Evolutionary conservation across 2,797 vertebrate species (phyloP).

Genomic region (Phrynocephalus forsythii): DNA sequence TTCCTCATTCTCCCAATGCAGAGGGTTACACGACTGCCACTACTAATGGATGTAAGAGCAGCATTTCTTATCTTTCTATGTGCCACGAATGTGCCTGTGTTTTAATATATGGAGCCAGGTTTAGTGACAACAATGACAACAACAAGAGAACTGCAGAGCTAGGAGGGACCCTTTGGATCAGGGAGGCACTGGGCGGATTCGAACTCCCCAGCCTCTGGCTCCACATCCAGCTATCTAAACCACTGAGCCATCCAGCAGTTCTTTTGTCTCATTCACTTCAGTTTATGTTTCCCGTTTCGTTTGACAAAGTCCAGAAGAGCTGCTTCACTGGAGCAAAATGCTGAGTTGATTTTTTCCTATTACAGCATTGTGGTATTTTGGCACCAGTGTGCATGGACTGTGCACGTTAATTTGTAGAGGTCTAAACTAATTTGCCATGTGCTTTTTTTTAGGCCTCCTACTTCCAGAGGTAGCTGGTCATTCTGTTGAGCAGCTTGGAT

Average conservation of each 20-base stretch:
- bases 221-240: too few species aligned
- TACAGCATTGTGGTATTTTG: neutral
- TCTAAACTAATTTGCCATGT: neutral
- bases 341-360: neutral
- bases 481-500: neutral
- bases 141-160: too few species aligned
- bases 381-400: neutral
- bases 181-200: too few species aligned
- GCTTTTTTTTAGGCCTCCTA: neutral
- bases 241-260: neutral
- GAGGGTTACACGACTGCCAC: constrained; percentile 93
- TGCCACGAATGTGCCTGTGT: neutral
- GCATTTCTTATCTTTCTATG: fast-evolving
- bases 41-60: constrained; percentile 95
- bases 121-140: neutral
- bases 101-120: neutral
- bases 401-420: neutral
- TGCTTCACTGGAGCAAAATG: neutral
- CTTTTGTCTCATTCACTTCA: neutral
- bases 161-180: too few species aligned
- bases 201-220: too few species aligned
- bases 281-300: neutral
- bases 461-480: neutral
- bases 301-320: neutral
- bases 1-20: constrained; percentile 99